Percentiles rank a stretch among this genome's conserved stretches.
Evolutionary conservation across 2,113 vertebrate genomes (phyloP).

Genomic region (Corythornis cristatus): DNA sequence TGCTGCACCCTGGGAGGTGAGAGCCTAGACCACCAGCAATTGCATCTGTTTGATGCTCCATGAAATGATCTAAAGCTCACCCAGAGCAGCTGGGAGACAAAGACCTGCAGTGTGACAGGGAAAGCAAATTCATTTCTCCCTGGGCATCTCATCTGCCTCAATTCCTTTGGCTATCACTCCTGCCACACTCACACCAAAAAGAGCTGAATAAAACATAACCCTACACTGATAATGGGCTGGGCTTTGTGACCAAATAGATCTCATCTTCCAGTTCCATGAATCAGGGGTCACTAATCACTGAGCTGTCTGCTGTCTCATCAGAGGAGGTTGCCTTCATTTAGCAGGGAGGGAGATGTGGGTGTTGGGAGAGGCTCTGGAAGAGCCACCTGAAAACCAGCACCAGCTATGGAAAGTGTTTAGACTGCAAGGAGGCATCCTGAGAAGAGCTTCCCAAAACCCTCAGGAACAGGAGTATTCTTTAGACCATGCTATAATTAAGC

Average conservation of each 20-base stretch:
- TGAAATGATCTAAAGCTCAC: neutral
- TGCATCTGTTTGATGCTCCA: neutral
- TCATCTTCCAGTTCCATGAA: neutral
- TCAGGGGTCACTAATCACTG: neutral
- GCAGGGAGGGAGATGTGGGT: neutral
- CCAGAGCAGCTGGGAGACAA: neutral
- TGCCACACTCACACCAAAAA: neutral
- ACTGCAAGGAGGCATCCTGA: neutral
- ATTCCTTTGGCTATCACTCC: neutral
- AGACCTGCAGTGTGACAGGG: neutral
- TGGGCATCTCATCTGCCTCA: neutral
- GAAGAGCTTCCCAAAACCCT: neutral
- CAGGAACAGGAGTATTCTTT: neutral
- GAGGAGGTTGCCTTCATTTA: neutral
- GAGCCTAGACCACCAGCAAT: neutral
- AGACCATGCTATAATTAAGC: fast-evolving
- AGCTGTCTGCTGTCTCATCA: neutral
- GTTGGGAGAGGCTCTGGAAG: neutral
- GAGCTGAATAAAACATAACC: neutral
- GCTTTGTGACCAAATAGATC: neutral
- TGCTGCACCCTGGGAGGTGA: neutral
- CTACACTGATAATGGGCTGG: neutral
- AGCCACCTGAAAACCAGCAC: neutral
- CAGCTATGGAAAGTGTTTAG: neutral
- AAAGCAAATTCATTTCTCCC: neutral